Evolutionary conservation across 2,797 vertebrate species (phyloP).

Genomic region (Characodon lateralis): DNA sequence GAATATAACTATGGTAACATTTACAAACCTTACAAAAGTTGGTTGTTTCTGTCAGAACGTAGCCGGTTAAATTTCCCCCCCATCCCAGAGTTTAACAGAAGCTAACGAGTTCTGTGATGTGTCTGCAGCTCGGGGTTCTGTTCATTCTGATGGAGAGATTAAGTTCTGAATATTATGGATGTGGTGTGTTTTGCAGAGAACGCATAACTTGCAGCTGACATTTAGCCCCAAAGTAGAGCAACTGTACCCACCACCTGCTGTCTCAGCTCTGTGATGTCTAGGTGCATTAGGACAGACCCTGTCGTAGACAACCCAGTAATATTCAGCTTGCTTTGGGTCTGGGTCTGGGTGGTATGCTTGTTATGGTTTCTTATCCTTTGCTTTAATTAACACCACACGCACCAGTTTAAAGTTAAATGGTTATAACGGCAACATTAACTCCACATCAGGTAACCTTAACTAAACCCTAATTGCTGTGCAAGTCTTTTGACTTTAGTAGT

Average conservation of each 20-base stretch:
- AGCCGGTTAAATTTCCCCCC: too few species aligned
- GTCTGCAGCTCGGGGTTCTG: not conserved
- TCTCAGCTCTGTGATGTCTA: constrained; percentile 10
- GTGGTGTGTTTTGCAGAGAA: constrained; percentile 23
- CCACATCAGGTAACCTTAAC: not conserved
- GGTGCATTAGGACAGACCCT: not conserved
- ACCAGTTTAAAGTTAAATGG: too few species aligned
- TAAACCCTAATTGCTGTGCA: not conserved
- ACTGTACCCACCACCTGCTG: constrained; percentile 9
- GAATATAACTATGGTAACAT: too few species aligned
- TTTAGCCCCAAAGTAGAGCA: constrained; percentile 19
- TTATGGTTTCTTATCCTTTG: not conserved
- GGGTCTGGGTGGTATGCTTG: not conserved
- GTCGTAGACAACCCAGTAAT: not conserved
- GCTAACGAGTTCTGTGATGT: too few species aligned
- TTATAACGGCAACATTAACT: not conserved
- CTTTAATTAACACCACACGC: not conserved
- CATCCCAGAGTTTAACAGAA: too few species aligned
- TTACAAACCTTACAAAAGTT: too few species aligned
- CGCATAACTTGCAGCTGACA: constrained; percentile 16
- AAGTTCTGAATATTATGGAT: constrained; percentile 21
- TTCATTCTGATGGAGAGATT: not conserved
- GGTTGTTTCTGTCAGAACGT: too few species aligned
- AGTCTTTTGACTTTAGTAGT: not conserved
- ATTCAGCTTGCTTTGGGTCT: constrained; percentile 13